Base-by-base conservation (phyloP, 2,113 vertebrate genomes). In the Corvus cornix region DNA sequence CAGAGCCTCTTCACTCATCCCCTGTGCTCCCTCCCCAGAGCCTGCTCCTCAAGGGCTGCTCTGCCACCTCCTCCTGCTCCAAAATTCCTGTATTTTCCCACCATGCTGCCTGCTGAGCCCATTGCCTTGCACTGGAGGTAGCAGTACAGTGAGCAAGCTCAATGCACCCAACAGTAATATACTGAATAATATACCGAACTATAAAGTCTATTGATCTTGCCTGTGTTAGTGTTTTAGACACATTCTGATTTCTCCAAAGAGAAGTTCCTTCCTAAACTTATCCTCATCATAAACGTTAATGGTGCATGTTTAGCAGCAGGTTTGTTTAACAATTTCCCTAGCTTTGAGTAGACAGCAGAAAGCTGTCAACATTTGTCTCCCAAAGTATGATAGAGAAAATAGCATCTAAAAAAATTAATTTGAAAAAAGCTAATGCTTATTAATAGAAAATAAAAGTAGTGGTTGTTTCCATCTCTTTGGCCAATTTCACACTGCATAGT, bases 261-360 rank as follows among this genome's bases (percentile, higher is more conserved):
- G 55, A 63, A 83, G 41, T n/a, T 92, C 41, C 48, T 94, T 93
- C 79, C 48, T 90, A 59, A 93, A 86, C 22, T 88, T 64, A 12
- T 31, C 41, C 4, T 12, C 26, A 33, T 86, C 74, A 79, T 92
- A 92, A 95, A 97, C 95, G 84, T 90, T 94, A 93, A 91, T 41
- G 20, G 48, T 59, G 58, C 46, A 13, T 92, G 21, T 60, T 95
- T 86, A 94, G 84, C 77, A 90, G 27, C n/a, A 46, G 44, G 53
- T 92, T 91, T 95, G 93, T 88, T 92, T 84, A 94, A 80, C 55
- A 73, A 70, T 88, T 90, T 95, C 62, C 80, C 85, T 84, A 82
- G 44, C 55, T 92, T 60, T 67, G 72, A 84, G 20, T 48, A 92
- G 86, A 77, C 55, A 93, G 53, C 53, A 93, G 64, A 92, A 56